phyloP scores from a whole-genome alignment of 2,888 invertebrate species.

The Liposcelis brunnea region DNA sequence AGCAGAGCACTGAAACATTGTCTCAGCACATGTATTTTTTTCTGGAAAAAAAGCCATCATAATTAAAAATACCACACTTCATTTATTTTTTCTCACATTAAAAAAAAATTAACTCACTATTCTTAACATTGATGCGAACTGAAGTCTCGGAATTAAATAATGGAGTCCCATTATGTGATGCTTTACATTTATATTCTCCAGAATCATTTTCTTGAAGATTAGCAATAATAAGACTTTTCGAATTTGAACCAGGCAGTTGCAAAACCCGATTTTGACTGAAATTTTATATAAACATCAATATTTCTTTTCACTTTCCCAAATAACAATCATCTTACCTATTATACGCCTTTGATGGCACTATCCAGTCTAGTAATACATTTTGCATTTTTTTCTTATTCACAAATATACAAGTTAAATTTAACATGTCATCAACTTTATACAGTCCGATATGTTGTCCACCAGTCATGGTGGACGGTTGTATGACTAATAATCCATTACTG shows the following conservation, averaged over 20 bases:
- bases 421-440: constrained; percentile 1
- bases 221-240: constrained; percentile 12
- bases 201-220: constrained; percentile 13
- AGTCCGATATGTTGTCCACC: not conserved
- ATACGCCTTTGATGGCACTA: not conserved
- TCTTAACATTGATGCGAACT: constrained; percentile 19
- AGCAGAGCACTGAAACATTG: constrained; percentile 22
- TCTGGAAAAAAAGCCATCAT: constrained; percentile 13
- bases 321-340: not conserved
- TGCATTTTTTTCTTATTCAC: not conserved
- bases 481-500: not conserved
- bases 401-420: constrained; percentile 3
- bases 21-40: constrained; percentile 19
- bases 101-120: constrained; percentile 16
- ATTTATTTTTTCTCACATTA: constrained; percentile 8
- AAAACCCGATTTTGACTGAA: not conserved
- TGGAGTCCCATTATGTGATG: not conserved
- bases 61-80: constrained; percentile 3
- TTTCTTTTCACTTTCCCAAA: too few relatives aligned
- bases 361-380: not conserved
- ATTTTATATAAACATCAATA: too few relatives aligned
- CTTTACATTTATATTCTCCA: constrained; percentile 13
- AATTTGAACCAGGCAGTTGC: constrained; percentile 1
- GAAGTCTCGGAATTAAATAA: constrained; percentile 2
- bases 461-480: not conserved